Percentiles rank a stretch among this genome's conserved stretches.
Conservation (phyloP, 2,113 vertebrate genomes). For the Phyllostomus discolor region DNA sequence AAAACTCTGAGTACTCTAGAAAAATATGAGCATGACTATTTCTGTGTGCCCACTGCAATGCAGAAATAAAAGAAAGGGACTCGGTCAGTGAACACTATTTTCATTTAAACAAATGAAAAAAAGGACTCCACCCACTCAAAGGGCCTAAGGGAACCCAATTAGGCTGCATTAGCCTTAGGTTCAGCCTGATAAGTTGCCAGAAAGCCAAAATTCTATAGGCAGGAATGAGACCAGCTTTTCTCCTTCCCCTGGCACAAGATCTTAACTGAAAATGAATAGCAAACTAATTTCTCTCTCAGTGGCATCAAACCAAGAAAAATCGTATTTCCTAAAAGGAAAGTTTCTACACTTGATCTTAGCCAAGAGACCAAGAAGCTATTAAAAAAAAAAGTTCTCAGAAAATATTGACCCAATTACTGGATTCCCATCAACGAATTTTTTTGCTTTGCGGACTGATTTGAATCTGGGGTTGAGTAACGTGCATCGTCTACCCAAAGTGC, state of each 20-base stretch:
- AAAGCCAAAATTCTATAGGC: not conserved
- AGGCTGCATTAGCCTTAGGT: not conserved
- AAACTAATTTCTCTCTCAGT: not conserved
- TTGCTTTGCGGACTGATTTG: not conserved
- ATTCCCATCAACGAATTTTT: not conserved
- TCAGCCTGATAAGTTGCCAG: not conserved
- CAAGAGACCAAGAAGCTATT: not conserved
- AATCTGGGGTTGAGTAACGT: not conserved
- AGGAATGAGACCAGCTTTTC: not conserved
- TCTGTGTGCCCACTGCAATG: not conserved
- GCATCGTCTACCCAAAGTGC: not conserved
- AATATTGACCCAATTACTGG: not conserved
- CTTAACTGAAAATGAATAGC: not conserved
- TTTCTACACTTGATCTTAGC: not conserved
- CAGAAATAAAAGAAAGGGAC: not conserved
- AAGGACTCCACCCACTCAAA: not conserved
- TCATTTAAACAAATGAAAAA: not conserved
- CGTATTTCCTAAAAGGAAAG: not conserved
- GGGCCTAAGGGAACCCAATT: not conserved
- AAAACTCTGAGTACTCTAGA: not conserved
- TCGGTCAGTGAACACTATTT: not conserved
- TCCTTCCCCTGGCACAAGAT: not conserved
- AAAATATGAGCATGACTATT: not conserved
- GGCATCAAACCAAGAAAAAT: not conserved
- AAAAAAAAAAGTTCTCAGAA: not conserved